Evolutionary conservation across 2,113 vertebrate genomes (phyloP).

Genomic region (Tachycineta bicolor): DNA sequence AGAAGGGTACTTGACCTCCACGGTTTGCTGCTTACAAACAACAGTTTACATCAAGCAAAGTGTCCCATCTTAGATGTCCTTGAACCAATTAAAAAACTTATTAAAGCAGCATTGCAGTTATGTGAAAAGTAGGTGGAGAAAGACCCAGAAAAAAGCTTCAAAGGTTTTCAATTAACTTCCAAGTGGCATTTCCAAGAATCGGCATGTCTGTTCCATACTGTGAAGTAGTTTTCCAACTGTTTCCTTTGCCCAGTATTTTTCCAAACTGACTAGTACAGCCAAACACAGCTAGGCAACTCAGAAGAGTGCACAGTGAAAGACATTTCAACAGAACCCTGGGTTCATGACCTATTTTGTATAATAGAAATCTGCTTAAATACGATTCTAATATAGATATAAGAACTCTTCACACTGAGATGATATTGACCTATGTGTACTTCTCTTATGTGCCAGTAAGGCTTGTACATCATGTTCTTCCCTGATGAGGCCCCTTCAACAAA

Average conservation of each 20-base stretch:
- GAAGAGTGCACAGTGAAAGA: not conserved
- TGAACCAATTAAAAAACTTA: not conserved
- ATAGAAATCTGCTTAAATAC: not conserved
- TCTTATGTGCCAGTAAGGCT: not conserved
- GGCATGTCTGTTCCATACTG: not conserved
- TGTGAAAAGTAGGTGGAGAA: not conserved
- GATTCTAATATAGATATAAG: not conserved
- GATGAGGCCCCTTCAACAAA: not conserved
- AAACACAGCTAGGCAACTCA: not conserved
- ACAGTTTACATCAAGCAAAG: not conserved
- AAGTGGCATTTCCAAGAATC: not conserved
- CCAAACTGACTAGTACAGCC: not conserved
- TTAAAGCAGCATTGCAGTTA: not conserved
- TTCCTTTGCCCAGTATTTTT: slow-evolving; percentile 8
- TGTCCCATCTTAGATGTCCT: not conserved
- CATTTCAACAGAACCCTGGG: not conserved
- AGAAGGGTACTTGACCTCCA: not conserved
- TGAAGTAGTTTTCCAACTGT: not conserved
- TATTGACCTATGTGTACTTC: rapidly evolving
- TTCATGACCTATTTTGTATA: not conserved
- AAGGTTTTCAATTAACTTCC: slow-evolving; percentile 4
- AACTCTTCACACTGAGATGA: not conserved
- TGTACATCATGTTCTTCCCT: not conserved
- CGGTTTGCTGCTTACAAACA: not conserved
- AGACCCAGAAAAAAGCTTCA: not conserved